Percentiles rank a stretch among this genome's conserved stretches.
Evolutionary conservation across 2,797 vertebrate genomes (phyloP).

Genomic region (Ceyx erithaca): DNA sequence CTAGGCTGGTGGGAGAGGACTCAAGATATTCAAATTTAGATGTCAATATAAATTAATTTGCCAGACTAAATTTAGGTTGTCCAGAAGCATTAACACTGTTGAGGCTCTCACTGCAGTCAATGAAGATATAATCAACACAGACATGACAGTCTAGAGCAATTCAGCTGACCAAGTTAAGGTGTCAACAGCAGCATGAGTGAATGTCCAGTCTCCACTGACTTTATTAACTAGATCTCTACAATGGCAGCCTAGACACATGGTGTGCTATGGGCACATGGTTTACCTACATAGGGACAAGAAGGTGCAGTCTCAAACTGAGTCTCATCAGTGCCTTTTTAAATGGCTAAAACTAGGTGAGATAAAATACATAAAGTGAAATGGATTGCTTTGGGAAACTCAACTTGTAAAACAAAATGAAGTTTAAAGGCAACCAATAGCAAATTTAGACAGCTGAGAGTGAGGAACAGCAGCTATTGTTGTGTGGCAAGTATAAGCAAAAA

Average conservation of each 20-base stretch:
- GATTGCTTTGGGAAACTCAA: neutral
- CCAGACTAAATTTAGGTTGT: neutral
- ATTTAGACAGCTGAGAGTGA: neutral
- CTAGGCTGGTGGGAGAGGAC: neutral
- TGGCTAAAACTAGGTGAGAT: neutral
- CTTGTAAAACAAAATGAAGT: neutral
- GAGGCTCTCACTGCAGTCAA: neutral
- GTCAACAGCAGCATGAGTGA: fast-evolving
- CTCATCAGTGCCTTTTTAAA: neutral
- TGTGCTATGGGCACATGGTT: neutral
- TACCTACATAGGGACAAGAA: neutral
- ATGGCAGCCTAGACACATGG: neutral
- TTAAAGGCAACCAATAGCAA: neutral
- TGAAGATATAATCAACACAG: neutral
- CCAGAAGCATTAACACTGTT: neutral
- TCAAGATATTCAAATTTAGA: neutral
- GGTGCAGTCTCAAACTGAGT: neutral
- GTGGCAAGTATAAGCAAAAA: neutral
- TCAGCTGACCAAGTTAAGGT: neutral
- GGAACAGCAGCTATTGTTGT: neutral
- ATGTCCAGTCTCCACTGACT: neutral
- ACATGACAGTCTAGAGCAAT: neutral
- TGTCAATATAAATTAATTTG: neutral
- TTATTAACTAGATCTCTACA: neutral
- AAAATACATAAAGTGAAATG: neutral